Conservation (phyloP, 2,797 vertebrate species). For the Ctenopoma kingsleyae region DNA sequence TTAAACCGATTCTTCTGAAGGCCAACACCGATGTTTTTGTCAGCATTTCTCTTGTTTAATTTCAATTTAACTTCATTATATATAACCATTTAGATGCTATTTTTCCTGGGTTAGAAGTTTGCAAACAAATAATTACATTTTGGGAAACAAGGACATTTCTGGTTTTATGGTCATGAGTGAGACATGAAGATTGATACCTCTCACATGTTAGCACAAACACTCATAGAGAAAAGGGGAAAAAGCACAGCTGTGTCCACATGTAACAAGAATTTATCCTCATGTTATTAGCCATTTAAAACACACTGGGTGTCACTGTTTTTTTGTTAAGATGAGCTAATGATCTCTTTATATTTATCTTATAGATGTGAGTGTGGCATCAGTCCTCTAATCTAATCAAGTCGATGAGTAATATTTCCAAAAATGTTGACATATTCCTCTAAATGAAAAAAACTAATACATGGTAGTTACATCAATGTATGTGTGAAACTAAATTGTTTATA, state of each 20-base stretch:
- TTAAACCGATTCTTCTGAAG: slow-evolving; percentile 26
- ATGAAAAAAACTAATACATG: not conserved
- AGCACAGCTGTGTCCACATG: no score
- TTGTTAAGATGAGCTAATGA: not conserved
- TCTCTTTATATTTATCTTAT: not conserved
- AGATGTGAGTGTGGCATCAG: not conserved
- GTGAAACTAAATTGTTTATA: no score
- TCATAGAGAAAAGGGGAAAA: no score
- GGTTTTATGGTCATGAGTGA: not conserved
- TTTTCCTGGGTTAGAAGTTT: not conserved
- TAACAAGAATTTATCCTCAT: no score
- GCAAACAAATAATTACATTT: not conserved
- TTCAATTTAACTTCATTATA: not conserved
- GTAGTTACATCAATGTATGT: not conserved
- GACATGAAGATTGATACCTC: not conserved
- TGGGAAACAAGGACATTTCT: not conserved
- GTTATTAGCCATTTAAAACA: not conserved
- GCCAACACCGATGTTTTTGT: slow-evolving; percentile 4
- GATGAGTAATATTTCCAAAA: not conserved
- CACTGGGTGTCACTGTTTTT: no score
- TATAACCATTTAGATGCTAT: not conserved
- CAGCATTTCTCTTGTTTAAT: not conserved
- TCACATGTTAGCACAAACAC: no score
- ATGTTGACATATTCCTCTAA: not conserved
- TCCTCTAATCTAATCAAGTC: no score